Percentiles rank a stretch among this genome's conserved stretches.
These are phyloP conservation scores for Tinamus major DNA, from an alignment of 2,797 vertebrate species.

Conservation along the genomic window DNA sequence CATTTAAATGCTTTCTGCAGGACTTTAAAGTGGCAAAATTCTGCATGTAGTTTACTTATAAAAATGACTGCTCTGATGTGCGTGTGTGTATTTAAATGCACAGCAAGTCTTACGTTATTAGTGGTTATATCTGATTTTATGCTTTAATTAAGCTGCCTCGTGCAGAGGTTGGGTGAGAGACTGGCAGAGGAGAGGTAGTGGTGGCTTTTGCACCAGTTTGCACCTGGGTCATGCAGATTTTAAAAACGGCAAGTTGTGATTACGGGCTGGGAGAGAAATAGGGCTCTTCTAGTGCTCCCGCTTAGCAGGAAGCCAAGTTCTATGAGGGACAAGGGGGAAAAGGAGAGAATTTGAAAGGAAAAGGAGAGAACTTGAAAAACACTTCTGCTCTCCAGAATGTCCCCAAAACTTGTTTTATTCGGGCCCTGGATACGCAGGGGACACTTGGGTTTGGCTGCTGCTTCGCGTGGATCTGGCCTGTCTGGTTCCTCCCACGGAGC, in stretches of 20 bases:
- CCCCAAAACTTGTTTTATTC: background rate
- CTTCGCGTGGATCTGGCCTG: background rate
- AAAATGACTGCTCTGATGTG: background rate
- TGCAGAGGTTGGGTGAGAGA: background rate
- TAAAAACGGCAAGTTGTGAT: fast-evolving
- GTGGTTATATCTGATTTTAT: background rate
- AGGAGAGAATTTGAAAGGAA: background rate
- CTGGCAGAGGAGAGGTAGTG: background rate
- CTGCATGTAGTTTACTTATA: background rate
- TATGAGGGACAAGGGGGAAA: background rate
- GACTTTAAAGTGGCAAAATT: background rate
- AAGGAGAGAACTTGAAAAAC: background rate
- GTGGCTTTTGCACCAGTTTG: background rate
- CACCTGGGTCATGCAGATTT: background rate
- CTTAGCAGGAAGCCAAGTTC: background rate
- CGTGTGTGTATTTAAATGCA: fast-evolving
- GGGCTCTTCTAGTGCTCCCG: background rate
- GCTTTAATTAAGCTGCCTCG: background rate
- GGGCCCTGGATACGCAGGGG: fast-evolving
- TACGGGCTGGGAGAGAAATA: fast-evolving
- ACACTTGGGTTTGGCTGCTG: background rate
- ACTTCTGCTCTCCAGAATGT: background rate
- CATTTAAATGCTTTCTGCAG: background rate
- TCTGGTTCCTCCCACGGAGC: background rate
- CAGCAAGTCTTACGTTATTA: fast-evolving